Percentiles rank a stretch among this genome's conserved stretches.
These are phyloP conservation scores for Agraylea sexmaculata DNA, from an alignment of 1,140 invertebrate species.

Conservation along the genomic window DNA sequence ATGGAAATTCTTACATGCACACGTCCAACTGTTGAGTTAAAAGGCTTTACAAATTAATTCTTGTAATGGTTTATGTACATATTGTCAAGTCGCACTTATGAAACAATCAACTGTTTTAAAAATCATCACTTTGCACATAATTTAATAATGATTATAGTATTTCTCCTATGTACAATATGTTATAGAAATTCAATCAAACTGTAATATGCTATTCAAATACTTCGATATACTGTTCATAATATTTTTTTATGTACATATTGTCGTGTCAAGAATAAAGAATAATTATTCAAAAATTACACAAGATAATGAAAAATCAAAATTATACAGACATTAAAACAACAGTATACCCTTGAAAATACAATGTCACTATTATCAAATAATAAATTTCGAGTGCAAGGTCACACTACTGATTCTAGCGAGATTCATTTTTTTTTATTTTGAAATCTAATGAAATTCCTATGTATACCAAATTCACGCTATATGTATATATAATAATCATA, in stretches of 20 bases:
- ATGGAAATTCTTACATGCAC: not conserved
- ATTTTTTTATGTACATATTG: conserved; percentile 45
- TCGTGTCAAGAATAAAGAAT: conserved; percentile 39
- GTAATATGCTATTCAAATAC: too few relatives aligned
- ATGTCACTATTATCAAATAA: too few relatives aligned
- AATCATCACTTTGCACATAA: conserved; percentile 11
- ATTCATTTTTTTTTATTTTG: conserved; percentile 11
- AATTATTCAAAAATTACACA: conserved; percentile 26
- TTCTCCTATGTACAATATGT: too few relatives aligned
- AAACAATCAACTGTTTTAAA: conserved; percentile 33
- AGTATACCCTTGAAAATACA: too few relatives aligned
- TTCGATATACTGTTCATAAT: too few relatives aligned
- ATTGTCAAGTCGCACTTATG: conserved; percentile 37
- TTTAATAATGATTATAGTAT: too few relatives aligned
- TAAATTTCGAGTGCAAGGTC: conserved; percentile 18
- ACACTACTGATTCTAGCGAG: conserved; percentile 18
- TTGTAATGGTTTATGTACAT: conserved; percentile 36
- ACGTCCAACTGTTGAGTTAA: too few relatives aligned
- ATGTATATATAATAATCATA: conserved; percentile 13
- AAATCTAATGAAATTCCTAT: too few relatives aligned
- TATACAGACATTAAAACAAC: too few relatives aligned
- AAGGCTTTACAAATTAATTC: conserved; percentile 21
- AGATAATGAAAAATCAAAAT: conserved; percentile 12
- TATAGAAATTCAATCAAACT: too few relatives aligned
- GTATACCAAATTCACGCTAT: too few relatives aligned